Evolutionary conservation across 1,140 invertebrate genomes (phyloP), one percentile per base, ranked within the genome.

Genomic region (Temnothorax nylanderi): DNA sequence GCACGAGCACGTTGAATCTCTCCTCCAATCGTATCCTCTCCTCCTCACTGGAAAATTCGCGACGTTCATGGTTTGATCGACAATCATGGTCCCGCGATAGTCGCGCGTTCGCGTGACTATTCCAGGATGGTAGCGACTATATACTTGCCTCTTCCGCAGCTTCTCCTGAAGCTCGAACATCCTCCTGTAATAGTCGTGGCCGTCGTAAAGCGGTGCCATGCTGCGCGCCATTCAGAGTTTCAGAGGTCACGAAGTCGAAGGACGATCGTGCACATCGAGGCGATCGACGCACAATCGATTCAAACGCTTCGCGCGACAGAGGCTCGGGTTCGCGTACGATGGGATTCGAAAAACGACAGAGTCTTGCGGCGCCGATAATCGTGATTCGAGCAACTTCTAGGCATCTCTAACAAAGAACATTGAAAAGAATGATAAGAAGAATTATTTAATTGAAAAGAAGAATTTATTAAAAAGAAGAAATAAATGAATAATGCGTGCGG

Each of bases 1-100:
- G 91, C 7, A 93, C 85, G 18, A 95, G 85, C 37, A 93, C 60
- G 51, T 94, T 94, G 74, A 95, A 95, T 71, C 93, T 92, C 65
- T 94, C 93, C 71, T 95, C 95, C 74, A 95, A 81, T 49, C 91
- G 91, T 82, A 95, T 93, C 72, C 94, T 94, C 75, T 95, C 94
- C 80, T 95, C 94, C 75, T 95, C 95, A 67, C 95, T 95, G 49
- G 1, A 89, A 91, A 47, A 69, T 54, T 91, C 6, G 7, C 16
- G 56, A 62, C 18, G 32, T 51, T 65, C 26, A 26, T 26, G 26
- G 26, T 26, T 26, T 26, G 26, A 77, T 64, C 11, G 13, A 72
- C 11, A 41, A 65, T 65, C 1, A 16, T 51, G 1, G n/a, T 41
- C 11, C 11, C 3, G 7, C 54, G 37, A 21, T 18, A 64, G 3